Conservation (phyloP, 1,140 invertebrate species). For the Drosophila bipectinata region DNA sequence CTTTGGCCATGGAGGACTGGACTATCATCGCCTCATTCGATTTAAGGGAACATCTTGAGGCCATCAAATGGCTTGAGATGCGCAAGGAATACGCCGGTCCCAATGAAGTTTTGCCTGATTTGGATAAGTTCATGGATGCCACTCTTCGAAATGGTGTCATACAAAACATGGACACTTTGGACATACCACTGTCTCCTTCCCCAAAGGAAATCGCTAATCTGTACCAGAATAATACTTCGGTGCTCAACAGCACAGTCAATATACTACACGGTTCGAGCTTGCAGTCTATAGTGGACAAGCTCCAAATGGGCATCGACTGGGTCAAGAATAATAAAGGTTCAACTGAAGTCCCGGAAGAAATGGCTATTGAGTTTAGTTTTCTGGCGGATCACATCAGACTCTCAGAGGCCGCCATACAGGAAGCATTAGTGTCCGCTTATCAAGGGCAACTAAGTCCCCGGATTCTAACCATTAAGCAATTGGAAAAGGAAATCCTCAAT, state of each 20-base stretch:
- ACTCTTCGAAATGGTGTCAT: background rate
- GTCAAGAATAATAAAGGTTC: too few species aligned
- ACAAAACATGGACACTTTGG: background rate
- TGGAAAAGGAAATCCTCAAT: background rate
- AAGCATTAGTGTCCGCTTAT: conserved; percentile 6
- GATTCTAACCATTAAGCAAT: conserved; percentile 13
- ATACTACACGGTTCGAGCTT: background rate
- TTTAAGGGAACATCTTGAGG: background rate
- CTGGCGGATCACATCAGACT: background rate
- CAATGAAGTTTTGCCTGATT: background rate
- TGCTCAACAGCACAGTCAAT: conserved; percentile 7
- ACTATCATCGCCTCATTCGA: conserved; percentile 8
- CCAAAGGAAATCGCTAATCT: background rate
- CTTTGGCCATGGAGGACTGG: conserved; percentile 13
- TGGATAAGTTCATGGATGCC: background rate
- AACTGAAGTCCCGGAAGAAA: too few species aligned
- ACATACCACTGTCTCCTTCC: background rate
- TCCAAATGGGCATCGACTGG: background rate
- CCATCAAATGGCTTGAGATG: background rate
- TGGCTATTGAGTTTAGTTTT: background rate
- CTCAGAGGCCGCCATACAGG: conserved; percentile 3
- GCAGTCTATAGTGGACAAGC: background rate
- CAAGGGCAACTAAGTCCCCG: background rate
- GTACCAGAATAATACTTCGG: background rate
- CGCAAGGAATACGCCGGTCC: background rate